Evolutionary conservation across 2,797 vertebrate genomes (phyloP).

Genomic region (Poeciliopsis presidionis): DNA sequence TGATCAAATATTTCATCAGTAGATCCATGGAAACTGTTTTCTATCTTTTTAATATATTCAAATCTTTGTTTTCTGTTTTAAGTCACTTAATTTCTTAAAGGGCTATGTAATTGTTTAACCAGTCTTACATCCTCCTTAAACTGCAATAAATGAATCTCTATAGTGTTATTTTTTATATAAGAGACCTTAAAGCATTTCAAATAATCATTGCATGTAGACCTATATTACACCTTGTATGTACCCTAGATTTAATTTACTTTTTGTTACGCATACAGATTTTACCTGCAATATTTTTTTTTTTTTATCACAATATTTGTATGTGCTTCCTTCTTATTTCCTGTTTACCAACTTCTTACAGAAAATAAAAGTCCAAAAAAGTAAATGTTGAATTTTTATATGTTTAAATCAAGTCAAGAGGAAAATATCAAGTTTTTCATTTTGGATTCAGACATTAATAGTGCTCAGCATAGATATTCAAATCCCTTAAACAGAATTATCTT

Average conservation of each 20-base stretch:
- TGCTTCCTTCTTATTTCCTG: slow-evolving; percentile 61
- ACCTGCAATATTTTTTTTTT: slow-evolving; percentile 74
- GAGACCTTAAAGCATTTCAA: slow-evolving; percentile 74
- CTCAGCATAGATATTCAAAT: neutral
- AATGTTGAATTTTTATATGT: slow-evolving; percentile 1
- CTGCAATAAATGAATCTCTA: slow-evolving; percentile 64
- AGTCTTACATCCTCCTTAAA: slow-evolving; percentile 69
- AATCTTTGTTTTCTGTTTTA: slow-evolving; percentile 35
- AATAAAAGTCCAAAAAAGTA: slow-evolving; percentile 63
- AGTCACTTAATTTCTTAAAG: slow-evolving; percentile 54
- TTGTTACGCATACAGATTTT: slow-evolving; percentile 71
- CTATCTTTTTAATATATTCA: slow-evolving; percentile 16
- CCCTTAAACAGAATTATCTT: neutral
- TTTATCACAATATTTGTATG: slow-evolving; percentile 77
- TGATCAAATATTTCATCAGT: slow-evolving; percentile 36
- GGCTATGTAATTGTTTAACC: slow-evolving; percentile 71
- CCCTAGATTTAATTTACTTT: slow-evolving; percentile 74
- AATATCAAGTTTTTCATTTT: neutral
- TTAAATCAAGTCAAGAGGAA: neutral
- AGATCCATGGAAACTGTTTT: slow-evolving; percentile 42
- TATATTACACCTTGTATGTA: slow-evolving; percentile 73
- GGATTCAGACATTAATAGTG: neutral
- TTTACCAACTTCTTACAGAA: slow-evolving; percentile 73
- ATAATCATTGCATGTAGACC: slow-evolving; percentile 84
- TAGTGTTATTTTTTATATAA: slow-evolving; percentile 82